phyloP scores from a whole-genome alignment of 2,797 vertebrate species.

The Gephyroberyx darwinii region DNA sequence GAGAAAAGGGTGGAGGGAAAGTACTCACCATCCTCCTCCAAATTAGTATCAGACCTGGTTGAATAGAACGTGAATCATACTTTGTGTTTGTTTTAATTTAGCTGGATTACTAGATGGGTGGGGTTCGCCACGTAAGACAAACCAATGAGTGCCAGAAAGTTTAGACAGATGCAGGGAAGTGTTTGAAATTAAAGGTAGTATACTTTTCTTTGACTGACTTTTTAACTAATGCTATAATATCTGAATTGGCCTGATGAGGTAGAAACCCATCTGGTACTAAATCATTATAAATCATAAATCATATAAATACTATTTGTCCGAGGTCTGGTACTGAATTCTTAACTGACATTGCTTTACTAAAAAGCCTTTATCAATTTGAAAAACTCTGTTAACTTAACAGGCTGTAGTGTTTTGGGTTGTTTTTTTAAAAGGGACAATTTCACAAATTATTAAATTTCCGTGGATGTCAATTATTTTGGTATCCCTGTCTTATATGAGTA shows the following conservation, averaged over 20 bases:
- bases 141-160: slow-evolving; percentile 22
- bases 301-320: not conserved
- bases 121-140: slow-evolving; percentile 14
- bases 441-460: not conserved
- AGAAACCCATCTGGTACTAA: not conserved
- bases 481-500: not conserved
- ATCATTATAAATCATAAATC: too few species aligned
- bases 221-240: not conserved
- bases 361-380: not conserved
- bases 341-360: not conserved
- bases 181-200: too few species aligned
- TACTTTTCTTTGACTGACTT: too few species aligned
- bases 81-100: slow-evolving; percentile 15
- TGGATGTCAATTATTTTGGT: not conserved
- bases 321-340: not conserved
- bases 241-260: not conserved
- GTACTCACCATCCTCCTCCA: too few species aligned
- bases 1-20: not conserved
- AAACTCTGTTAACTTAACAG: not conserved
- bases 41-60: too few species aligned
- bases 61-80: too few species aligned
- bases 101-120: slow-evolving; percentile 21
- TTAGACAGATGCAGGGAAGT: not conserved
- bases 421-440: not conserved
- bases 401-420: not conserved